These are phyloP conservation scores for Habroteleia sp. DNA, from an alignment of 2,888 invertebrate species.

Conservation along the genomic window DNA sequence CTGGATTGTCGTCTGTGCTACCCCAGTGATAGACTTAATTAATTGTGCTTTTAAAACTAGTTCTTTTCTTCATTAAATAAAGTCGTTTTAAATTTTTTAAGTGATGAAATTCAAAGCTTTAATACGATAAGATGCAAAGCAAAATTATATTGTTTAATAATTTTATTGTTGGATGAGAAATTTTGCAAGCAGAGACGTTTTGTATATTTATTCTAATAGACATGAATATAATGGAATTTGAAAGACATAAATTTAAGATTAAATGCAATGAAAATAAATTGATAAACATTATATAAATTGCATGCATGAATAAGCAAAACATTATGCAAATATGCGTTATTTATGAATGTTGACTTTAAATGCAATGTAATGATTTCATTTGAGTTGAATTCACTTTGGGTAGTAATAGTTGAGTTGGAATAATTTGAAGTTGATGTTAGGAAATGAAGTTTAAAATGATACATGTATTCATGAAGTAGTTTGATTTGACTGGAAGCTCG, in stretches of 20 bases:
- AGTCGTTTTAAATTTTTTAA: no score
- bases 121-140: no score
- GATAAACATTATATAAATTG: conserved; percentile 19
- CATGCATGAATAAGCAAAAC: conserved; percentile 25
- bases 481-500: conserved; percentile 33
- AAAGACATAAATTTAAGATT: neutral
- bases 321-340: conserved; percentile 47
- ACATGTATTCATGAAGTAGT: conserved; percentile 55
- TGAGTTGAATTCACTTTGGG: conserved; percentile 28
- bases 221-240: neutral
- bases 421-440: conserved; percentile 50
- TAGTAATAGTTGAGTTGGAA: conserved; percentile 24
- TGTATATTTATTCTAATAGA: no score
- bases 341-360: conserved; percentile 41
- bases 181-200: no score
- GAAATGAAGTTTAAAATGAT: conserved; percentile 51
- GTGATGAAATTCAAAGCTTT: no score
- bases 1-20: conserved; percentile 1
- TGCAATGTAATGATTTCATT: conserved; percentile 37
- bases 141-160: no score
- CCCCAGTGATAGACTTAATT: conserved; percentile 2
- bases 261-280: neutral
- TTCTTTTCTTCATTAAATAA: neutral
- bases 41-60: neutral
- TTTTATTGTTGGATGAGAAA: no score